Evolutionary conservation across 2,888 invertebrate species (phyloP).

Genomic region (Ctenicera cuprea): DNA sequence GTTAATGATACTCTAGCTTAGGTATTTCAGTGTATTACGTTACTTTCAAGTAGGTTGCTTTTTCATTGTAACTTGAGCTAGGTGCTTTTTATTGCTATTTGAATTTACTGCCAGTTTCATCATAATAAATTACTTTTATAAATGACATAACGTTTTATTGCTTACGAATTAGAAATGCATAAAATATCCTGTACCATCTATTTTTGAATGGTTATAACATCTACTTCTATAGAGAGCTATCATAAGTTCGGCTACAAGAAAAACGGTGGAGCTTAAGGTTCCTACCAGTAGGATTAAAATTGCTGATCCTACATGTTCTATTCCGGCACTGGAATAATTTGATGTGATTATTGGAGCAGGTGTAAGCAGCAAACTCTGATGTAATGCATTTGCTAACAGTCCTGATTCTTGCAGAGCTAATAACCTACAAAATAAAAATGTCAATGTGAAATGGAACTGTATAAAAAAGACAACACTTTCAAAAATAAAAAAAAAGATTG

Average conservation of each 20-base stretch:
- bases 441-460: neutral
- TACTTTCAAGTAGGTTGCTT: neutral
- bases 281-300: slow-evolving; percentile 62
- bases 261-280: slow-evolving; percentile 56
- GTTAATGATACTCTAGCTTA: neutral
- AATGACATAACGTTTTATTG: neutral
- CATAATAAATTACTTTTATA: slow-evolving; percentile 3
- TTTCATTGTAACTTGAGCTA: neutral
- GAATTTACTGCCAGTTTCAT: slow-evolving; percentile 20
- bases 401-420: slow-evolving; percentile 46
- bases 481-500: too few species aligned
- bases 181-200: neutral
- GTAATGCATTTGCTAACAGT: slow-evolving; percentile 45
- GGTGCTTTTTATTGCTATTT: neutral
- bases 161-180: too few species aligned
- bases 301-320: slow-evolving; percentile 65
- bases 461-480: too few species aligned
- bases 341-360: slow-evolving; percentile 49
- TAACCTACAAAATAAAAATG: slow-evolving; percentile 15
- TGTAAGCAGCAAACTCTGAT: slow-evolving; percentile 46
- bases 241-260: slow-evolving; percentile 60
- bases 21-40: neutral
- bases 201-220: neutral
- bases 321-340: slow-evolving; percentile 65
- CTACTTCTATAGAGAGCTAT: slow-evolving; percentile 53